These are phyloP conservation scores for Dicerorhinus sumatrensis DNA, from an alignment of 2,113 vertebrate genomes.

Conservation along the genomic window DNA sequence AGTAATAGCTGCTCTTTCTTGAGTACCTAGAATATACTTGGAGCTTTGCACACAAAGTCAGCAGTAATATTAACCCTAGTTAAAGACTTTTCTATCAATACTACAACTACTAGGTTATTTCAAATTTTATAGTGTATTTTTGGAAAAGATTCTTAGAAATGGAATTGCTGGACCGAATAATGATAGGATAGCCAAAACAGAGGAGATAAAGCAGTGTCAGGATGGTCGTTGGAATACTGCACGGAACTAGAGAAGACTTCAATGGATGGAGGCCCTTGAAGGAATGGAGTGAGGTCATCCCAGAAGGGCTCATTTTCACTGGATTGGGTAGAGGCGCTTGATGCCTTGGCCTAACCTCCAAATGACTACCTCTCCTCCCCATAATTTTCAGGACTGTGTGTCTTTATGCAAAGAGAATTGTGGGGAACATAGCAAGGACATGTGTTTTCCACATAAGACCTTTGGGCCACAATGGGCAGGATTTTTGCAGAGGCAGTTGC, in stretches of 20 bases:
- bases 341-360: neutral
- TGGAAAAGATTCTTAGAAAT: neutral
- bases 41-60: neutral
- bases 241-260: neutral
- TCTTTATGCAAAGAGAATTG: neutral
- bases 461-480: neutral
- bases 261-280: neutral
- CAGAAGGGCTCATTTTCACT: neutral
- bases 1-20: neutral
- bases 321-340: neutral
- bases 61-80: neutral
- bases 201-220: neutral
- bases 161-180: neutral
- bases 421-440: too few relatives aligned
- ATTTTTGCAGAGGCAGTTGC: neutral
- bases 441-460: neutral
- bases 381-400: neutral
- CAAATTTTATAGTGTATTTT: neutral
- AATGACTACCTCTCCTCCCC: too few relatives aligned
- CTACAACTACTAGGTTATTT: neutral
- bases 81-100: neutral
- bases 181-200: neutral
- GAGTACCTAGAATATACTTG: neutral
- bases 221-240: too few relatives aligned
- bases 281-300: accelerated